Conservation (phyloP, 2,797 vertebrate species). For the Orestias chungarensis region DNA sequence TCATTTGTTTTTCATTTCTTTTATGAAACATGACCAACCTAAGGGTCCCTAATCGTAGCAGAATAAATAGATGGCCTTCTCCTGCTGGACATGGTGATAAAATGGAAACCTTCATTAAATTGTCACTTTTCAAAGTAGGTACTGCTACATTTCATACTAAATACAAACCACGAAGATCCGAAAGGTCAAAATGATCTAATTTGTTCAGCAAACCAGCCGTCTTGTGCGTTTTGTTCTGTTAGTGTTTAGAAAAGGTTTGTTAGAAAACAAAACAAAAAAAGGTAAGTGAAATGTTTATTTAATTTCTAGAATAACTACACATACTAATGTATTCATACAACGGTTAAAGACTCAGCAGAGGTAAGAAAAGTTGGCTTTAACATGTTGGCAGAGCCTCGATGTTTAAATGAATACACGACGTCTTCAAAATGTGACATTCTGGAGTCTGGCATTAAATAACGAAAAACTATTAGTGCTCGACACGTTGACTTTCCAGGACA, state of each 20-base stretch:
- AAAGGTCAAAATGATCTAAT: background rate
- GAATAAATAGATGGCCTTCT: no score
- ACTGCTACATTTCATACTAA: no score
- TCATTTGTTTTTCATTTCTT: no score
- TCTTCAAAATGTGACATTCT: slow-evolving; percentile 26
- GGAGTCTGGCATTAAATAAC: slow-evolving; percentile 20
- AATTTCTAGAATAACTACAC: slow-evolving; percentile 50
- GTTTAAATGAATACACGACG: slow-evolving; percentile 21
- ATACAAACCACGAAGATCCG: no score
- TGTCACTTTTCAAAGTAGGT: background rate
- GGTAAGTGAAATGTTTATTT: slow-evolving; percentile 30
- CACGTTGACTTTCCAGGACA: slow-evolving; percentile 22
- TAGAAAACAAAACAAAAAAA: no score
- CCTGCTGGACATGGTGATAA: background rate
- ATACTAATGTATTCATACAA: slow-evolving; percentile 51
- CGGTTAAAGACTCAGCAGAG: background rate
- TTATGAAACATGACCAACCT: no score
- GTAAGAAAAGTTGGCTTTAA: background rate
- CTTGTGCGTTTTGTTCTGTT: background rate
- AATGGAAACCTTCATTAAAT: background rate
- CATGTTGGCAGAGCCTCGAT: background rate
- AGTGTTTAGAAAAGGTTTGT: background rate
- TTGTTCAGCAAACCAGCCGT: background rate
- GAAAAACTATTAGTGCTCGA: slow-evolving; percentile 38
- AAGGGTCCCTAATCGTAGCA: no score